These are phyloP conservation scores for Sapayoa aenigma DNA, from an alignment of 2,113 vertebrate species.

Conservation along the genomic window DNA sequence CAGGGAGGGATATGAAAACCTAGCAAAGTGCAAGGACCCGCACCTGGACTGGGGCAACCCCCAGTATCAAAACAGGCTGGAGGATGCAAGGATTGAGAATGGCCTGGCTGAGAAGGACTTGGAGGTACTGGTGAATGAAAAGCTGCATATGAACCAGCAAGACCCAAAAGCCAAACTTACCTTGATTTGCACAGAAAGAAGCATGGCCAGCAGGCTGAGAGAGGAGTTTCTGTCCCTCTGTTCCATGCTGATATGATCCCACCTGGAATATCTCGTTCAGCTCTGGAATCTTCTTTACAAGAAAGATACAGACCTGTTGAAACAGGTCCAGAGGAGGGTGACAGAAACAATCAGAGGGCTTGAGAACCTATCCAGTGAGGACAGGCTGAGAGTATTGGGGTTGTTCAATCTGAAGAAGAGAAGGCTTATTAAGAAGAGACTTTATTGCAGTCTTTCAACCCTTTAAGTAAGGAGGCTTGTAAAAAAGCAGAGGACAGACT, in stretches of 20 bases:
- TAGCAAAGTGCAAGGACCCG: background rate
- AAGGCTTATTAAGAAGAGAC: background rate
- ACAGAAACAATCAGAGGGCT: background rate
- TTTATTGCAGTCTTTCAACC: background rate
- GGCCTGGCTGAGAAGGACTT: background rate
- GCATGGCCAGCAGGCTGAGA: background rate
- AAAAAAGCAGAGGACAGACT: background rate
- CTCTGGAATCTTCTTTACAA: background rate
- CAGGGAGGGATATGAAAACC: background rate
- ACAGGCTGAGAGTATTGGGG: background rate
- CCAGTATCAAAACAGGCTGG: background rate
- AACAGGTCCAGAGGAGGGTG: background rate
- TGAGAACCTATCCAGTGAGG: background rate
- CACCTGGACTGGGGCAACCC: background rate
- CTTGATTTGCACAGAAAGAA: background rate
- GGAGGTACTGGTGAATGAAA: background rate
- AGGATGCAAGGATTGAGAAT: background rate
- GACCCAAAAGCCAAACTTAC: background rate
- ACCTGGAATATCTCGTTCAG: background rate
- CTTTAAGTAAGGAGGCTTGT: background rate
- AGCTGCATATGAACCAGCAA: background rate
- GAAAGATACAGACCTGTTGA: background rate
- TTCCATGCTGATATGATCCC: background rate
- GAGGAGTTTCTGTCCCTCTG: background rate
- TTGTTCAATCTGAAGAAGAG: background rate